Evolutionary conservation across 2,888 invertebrate genomes (phyloP).

Genomic region (Lochmaea capreae): DNA sequence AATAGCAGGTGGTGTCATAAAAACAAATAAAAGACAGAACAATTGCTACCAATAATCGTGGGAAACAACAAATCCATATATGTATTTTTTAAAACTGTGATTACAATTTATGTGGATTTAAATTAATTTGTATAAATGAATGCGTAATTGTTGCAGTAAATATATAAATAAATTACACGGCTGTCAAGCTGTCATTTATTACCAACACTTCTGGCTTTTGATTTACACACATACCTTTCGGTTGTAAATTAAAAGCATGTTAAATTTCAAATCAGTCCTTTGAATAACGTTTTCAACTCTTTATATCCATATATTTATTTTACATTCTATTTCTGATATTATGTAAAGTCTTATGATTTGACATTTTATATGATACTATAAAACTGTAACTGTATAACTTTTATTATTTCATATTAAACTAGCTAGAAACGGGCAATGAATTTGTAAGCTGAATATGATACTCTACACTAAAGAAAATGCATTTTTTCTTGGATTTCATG

Average conservation of each 20-base stretch:
- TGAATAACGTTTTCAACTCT: not conserved
- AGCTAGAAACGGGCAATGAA: no score
- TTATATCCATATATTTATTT: not conserved
- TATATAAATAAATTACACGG: conserved; percentile 7
- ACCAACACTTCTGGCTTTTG: not conserved
- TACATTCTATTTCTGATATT: conserved; percentile 1
- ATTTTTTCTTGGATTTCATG: no score
- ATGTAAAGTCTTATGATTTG: not conserved
- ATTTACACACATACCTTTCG: conserved; percentile 2
- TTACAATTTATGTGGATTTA: not conserved
- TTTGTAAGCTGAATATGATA: no score
- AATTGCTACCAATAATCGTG: not conserved
- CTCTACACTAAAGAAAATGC: no score
- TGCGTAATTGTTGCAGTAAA: conserved; percentile 12
- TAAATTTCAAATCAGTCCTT: not conserved
- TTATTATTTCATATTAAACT: no score
- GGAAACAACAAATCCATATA: no score
- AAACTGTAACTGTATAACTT: no score
- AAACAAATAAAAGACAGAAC: not conserved
- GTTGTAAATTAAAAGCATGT: not conserved
- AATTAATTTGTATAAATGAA: conserved; percentile 14
- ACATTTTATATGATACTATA: not conserved
- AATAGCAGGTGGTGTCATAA: not conserved
- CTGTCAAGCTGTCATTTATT: conserved; percentile 1
- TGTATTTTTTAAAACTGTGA: no score